phyloP scores from a whole-genome alignment of 1,140 invertebrate genomes.

The Diploscapter pachys region DNA sequence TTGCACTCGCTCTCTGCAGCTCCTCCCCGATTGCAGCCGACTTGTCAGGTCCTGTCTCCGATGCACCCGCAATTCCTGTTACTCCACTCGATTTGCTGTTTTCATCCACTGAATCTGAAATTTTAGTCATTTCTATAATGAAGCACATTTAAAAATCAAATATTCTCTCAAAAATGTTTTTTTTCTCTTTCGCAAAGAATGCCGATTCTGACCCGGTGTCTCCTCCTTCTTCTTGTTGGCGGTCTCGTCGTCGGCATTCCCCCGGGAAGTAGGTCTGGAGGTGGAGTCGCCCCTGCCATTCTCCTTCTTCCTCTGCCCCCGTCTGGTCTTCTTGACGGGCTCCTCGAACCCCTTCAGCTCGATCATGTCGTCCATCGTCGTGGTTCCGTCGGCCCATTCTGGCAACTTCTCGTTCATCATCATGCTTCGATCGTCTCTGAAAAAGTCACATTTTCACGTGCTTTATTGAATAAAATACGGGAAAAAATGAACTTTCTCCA shows the following conservation, averaged over 20 bases:
- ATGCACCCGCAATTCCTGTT: too few relatives aligned
- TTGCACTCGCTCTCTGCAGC: not conserved
- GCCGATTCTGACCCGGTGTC: constrained; percentile 12
- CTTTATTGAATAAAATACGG: not conserved
- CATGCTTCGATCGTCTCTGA: constrained; percentile 16
- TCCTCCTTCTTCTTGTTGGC: not conserved
- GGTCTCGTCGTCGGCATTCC: not conserved
- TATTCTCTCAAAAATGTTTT: not conserved
- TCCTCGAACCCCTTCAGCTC: constrained; percentile 44
- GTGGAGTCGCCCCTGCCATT: constrained; percentile 1
- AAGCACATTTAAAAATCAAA: not conserved
- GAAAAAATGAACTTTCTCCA: too few relatives aligned
- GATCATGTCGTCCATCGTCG: constrained; percentile 42
- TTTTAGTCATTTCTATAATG: not conserved
- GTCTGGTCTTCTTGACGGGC: constrained; percentile 22
- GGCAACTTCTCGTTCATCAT: constrained; percentile 37
- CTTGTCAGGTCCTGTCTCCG: not conserved
- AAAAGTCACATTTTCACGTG: constrained; percentile 1
- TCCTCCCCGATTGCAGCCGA: not conserved
- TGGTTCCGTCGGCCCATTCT: constrained; percentile 46
- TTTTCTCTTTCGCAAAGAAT: not conserved
- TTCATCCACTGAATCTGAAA: not conserved
- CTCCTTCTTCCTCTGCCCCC: constrained; percentile 13
- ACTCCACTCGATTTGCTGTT: not conserved
- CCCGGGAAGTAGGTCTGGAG: not conserved